These are phyloP conservation scores for Oostethus manadensis DNA, from an alignment of 2,113 vertebrate species.

Conservation along the genomic window DNA sequence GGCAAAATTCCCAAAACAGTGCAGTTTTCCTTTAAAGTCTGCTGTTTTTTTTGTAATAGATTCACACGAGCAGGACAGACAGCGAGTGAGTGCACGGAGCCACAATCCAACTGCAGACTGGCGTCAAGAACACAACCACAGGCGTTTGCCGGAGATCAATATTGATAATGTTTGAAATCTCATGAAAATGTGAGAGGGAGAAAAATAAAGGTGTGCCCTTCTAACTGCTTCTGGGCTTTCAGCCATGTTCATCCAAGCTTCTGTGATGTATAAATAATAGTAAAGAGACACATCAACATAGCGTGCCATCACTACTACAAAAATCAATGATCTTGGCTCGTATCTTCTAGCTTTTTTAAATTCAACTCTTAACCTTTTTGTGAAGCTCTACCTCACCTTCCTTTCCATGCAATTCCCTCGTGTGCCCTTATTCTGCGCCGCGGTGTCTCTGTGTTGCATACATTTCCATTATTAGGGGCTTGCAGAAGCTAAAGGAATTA, in stretches of 20 bases:
- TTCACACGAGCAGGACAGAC: neutral
- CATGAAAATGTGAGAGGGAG: conserved; percentile 2
- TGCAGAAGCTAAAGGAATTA: conserved; percentile 28
- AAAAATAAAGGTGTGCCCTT: neutral
- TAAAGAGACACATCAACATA: neutral
- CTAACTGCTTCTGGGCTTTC: neutral
- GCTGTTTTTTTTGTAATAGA: neutral
- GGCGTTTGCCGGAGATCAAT: conserved; percentile 9
- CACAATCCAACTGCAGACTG: neutral
- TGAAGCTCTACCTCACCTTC: conserved; percentile 27
- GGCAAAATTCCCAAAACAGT: too few species aligned
- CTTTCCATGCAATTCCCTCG: neutral
- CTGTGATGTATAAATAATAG: neutral
- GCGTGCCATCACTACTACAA: conserved; percentile 60
- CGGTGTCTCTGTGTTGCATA: conserved; percentile 3
- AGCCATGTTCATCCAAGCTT: neutral
- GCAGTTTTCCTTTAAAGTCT: too few species aligned
- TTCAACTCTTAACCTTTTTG: conserved; percentile 56
- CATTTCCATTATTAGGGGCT: conserved; percentile 28
- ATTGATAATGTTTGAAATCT: conserved; percentile 20
- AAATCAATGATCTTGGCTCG: conserved; percentile 61
- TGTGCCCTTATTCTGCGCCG: conserved; percentile 1
- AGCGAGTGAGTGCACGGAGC: neutral
- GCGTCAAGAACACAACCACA: conserved; percentile 1
- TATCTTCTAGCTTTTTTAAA: conserved; percentile 64